Base-by-base conservation (phyloP, 1,140 invertebrate genomes). In the Trichomalopsis sarcophagae region DNA sequence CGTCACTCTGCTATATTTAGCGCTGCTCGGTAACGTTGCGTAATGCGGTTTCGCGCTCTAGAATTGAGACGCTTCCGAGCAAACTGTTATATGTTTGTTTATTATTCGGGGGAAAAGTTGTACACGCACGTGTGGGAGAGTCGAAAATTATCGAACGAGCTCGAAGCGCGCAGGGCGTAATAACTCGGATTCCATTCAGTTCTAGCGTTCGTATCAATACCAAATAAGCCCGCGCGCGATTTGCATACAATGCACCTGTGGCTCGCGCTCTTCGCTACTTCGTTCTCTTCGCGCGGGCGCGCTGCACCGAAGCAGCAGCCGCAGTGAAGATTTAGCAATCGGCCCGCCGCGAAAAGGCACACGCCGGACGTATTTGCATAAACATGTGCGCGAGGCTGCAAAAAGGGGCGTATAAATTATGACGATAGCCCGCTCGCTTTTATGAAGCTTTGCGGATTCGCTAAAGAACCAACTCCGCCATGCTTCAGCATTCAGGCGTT, bases 271-370 rank as follows among this genome's bases (percentile, higher is more conserved):
- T 79, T 84, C 47, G 40, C 55, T 78, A 84, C 78, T 84, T 68
- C 47, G 21, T 74, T 84, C 62, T 44, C 47, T 80, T 73, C 76
- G 76, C 68, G 76, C 68, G 76, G 21, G 17, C 9, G 81, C 11
- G 17, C 87, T 85, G 81, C 36, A 9, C 36, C 1, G 36, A 5
- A 3, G 17, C 14, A 3, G 21, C 6, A 14, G 4, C 1, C 17
- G 17, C 86, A 88, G 88, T 86, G 82, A 88, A 89, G 88, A 87
- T 87, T 84, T 87, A 83, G 86, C 77, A 86, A 87, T 83, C 87
- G 89, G 89, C 27, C 27, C 27, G 1, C 90, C 87, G 87, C 88
- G 84, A 89, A 86, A 84, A 91, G 55, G 21, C 7, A 62, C 14
- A 17, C 13, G 13, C 47, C 14, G 47, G 17, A 89, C 87, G 89